These are phyloP conservation scores for Anorthoa munda DNA, from an alignment of 2,888 invertebrate genomes.

Conservation along the genomic window DNA sequence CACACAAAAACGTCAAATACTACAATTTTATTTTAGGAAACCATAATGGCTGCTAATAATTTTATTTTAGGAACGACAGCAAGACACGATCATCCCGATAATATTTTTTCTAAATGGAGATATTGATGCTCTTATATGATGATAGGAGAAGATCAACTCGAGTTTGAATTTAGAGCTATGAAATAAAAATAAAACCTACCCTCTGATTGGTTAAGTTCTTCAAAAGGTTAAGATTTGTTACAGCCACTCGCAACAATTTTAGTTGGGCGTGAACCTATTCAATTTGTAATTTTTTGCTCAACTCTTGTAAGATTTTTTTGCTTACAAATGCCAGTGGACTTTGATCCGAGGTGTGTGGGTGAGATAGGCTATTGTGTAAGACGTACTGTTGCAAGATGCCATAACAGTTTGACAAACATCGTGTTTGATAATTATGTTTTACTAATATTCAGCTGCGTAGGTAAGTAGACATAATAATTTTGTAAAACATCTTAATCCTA, in stretches of 20 bases:
- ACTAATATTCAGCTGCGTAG: slow-evolving; percentile 15
- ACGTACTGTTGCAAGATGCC: not conserved
- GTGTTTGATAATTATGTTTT: slow-evolving; percentile 1
- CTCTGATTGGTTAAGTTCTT: not conserved
- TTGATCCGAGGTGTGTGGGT: slow-evolving; percentile 7
- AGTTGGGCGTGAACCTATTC: not conserved
- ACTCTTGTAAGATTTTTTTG: slow-evolving; percentile 4
- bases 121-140: not conserved
- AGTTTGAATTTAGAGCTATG: not conserved
- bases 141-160: not conserved
- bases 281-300: not conserved
- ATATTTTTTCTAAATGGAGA: not conserved
- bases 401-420: slow-evolving; percentile 17
- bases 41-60: too few relatives aligned
- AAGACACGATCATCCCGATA: not conserved
- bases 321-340: slow-evolving; percentile 12
- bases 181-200: not conserved
- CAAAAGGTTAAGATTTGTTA: not conserved
- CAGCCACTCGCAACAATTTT: slow-evolving; percentile 5
- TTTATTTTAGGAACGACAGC: not conserved
- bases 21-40: not conserved
- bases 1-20: not conserved
- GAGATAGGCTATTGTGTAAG: slow-evolving; percentile 17
- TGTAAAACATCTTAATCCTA: slow-evolving; percentile 37
- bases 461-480: not conserved